phyloP scores from a whole-genome alignment of 2,797 vertebrate genomes.

The Macroramphosus scolopax region DNA sequence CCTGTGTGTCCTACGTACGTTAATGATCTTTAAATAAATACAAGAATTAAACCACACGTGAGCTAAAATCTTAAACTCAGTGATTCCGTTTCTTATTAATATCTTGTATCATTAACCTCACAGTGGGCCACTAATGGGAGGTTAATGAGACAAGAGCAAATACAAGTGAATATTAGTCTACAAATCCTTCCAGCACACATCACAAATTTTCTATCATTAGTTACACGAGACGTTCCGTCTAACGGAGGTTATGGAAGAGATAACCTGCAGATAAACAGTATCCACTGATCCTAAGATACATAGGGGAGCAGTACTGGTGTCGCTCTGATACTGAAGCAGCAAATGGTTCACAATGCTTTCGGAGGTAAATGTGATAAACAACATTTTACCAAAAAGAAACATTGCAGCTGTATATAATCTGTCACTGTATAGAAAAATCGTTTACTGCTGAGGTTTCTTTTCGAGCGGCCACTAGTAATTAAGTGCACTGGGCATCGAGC shows the following conservation, averaged over 20 bases:
- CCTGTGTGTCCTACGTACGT: too few relatives aligned
- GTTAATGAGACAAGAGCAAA: not conserved
- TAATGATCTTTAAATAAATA: too few relatives aligned
- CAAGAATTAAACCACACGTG: too few relatives aligned
- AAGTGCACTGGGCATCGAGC: conserved; percentile 48
- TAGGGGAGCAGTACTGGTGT: too few relatives aligned
- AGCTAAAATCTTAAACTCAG: not conserved
- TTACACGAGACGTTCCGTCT: conserved; percentile 5
- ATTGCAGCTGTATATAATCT: conserved; percentile 4
- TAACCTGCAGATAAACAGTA: conserved; percentile 9
- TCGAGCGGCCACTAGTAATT: conserved; percentile 51
- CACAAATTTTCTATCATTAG: conserved; percentile 3
- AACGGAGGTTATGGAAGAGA: not conserved
- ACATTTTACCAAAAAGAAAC: too few relatives aligned
- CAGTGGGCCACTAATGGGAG: conserved; percentile 4
- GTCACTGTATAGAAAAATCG: conserved; percentile 10
- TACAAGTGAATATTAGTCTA: not conserved
- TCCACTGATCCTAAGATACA: not conserved
- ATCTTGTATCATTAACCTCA: conserved; percentile 12
- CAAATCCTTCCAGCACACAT: not conserved
- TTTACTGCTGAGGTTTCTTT: conserved; percentile 41
- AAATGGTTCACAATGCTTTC: conserved; percentile 4
- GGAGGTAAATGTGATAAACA: not conserved
- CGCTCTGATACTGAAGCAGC: too few relatives aligned
- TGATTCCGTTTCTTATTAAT: not conserved